Percentiles rank a stretch among this genome's conserved stretches.
Conservation (phyloP, 2,113 vertebrate species). For the Lepidothrix coronata region DNA sequence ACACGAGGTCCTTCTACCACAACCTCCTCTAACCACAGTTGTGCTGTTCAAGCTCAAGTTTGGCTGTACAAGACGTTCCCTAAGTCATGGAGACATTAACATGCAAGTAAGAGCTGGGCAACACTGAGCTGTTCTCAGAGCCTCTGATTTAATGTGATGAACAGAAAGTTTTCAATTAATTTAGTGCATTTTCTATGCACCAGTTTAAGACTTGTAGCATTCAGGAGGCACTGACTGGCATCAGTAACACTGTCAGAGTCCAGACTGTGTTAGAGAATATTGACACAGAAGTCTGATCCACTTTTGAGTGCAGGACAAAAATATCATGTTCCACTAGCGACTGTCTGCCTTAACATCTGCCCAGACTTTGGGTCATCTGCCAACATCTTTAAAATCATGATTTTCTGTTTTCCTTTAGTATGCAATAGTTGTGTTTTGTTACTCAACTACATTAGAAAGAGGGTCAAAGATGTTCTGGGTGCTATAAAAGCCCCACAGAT, state of each 20-base stretch:
- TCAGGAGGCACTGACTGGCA: neutral
- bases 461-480: neutral
- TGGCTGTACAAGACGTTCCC: neutral
- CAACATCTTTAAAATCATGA: neutral
- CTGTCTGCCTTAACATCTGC: neutral
- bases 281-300: neutral
- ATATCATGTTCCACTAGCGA: neutral
- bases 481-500: neutral
- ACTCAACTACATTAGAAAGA: neutral
- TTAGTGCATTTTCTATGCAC: neutral
- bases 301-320: neutral
- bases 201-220: neutral
- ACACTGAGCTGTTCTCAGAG: neutral
- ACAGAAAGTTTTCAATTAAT: neutral
- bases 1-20: neutral
- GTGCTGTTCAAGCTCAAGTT: neutral
- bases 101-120: neutral
- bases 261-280: neutral
- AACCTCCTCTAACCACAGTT: neutral
- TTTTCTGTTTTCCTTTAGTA: neutral
- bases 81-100: neutral
- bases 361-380: neutral
- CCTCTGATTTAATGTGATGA: neutral
- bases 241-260: neutral
- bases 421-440: neutral